Evolutionary conservation across 2,113 vertebrate species (phyloP).

Genomic region (Nematolebias whitei): DNA sequence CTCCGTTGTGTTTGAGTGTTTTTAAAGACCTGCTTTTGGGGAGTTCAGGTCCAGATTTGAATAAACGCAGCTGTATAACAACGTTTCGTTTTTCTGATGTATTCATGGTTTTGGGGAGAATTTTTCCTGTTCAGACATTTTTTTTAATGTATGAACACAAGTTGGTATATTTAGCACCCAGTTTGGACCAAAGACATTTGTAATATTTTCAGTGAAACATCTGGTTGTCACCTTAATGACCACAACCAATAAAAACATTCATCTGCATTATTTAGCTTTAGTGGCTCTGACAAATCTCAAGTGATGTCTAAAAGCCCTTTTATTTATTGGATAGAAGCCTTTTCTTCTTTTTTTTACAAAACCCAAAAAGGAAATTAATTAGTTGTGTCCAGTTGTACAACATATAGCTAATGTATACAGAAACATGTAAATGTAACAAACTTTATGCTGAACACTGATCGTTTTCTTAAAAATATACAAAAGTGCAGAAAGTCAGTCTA

Average conservation of each 20-base stretch:
- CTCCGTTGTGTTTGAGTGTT: slow-evolving; percentile 33
- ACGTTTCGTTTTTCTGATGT: slow-evolving; percentile 1
- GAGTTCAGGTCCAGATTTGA: slow-evolving; percentile 67
- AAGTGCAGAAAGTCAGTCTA: no score
- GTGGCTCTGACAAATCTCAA: background rate
- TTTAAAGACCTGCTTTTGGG: slow-evolving; percentile 33
- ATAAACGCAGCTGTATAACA: slow-evolving; percentile 53
- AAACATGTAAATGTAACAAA: background rate
- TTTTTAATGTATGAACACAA: no score
- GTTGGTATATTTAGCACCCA: no score
- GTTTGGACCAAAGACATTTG: background rate
- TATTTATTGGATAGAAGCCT: no score
- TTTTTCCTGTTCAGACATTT: no score
- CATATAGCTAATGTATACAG: background rate
- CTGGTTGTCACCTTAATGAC: no score
- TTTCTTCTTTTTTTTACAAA: background rate
- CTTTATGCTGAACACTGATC: no score
- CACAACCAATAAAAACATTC: background rate
- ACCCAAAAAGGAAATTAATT: background rate
- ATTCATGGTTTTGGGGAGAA: background rate
- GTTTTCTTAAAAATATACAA: no score
- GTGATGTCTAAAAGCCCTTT: background rate
- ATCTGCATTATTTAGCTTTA: background rate
- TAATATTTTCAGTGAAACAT: background rate
- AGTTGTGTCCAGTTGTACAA: background rate